These are phyloP conservation scores for Schizothorax lantsangensis DNA, from an alignment of 2,797 vertebrate species.

Conservation along the genomic window DNA sequence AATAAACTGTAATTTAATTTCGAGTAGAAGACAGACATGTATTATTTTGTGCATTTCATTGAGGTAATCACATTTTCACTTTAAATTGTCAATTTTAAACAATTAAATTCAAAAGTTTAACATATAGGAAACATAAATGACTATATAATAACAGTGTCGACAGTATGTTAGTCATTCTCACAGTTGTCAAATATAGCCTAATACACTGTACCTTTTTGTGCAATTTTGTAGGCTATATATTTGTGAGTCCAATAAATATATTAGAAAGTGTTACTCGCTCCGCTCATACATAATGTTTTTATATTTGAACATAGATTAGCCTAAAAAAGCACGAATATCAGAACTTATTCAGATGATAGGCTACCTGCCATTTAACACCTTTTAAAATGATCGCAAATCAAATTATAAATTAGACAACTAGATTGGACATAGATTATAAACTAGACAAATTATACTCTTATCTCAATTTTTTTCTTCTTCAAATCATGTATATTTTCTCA, in stretches of 20 bases:
- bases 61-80: not conserved
- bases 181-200: not conserved
- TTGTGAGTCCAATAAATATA: not conserved
- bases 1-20: not conserved
- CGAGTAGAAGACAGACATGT: not conserved
- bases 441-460: not conserved
- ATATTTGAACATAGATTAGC: not conserved
- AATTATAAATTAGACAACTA: not conserved
- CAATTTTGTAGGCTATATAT: not conserved
- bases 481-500: not conserved
- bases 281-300: not conserved
- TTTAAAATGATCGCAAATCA: not conserved
- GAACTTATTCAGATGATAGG: not conserved
- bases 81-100: not conserved
- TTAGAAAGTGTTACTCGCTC: not conserved
- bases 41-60: not conserved
- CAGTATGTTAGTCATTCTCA: not conserved
- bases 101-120: not conserved
- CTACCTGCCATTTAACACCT: not conserved
- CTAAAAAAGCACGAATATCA: not conserved
- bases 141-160: not conserved
- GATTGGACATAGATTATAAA: not conserved
- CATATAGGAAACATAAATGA: not conserved
- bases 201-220: not conserved
- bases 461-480: not conserved